Conservation (phyloP, 2,113 vertebrate species). For the Lophochroa leadbeateri region DNA sequence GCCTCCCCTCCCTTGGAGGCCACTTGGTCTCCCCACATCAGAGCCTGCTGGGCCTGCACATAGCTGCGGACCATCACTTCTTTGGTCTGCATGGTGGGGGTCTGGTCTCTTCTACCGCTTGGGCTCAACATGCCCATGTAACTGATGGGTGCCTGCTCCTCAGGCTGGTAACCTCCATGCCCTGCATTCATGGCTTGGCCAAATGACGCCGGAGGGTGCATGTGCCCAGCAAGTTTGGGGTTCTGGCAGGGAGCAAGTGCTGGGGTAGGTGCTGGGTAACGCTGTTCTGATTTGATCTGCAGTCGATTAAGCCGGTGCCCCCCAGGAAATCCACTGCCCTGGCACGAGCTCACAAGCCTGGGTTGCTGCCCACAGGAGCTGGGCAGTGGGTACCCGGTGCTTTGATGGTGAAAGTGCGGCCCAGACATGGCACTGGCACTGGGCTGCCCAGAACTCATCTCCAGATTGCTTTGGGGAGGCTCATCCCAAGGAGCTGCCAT, state of each 20-base stretch:
- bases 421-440: background rate
- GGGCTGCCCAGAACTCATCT: background rate
- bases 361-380: background rate
- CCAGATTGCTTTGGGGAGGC: background rate
- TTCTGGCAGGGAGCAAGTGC: slow-evolving; percentile 81
- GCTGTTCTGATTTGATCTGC: slow-evolving; percentile 91
- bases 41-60: slow-evolving; percentile 92
- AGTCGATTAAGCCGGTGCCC: slow-evolving; percentile 59
- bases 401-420: slow-evolving; percentile 60
- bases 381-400: slow-evolving; percentile 68
- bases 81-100: slow-evolving; percentile 87
- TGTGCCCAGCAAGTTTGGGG: slow-evolving; percentile 51
- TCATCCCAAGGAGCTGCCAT: slow-evolving; percentile 71
- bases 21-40: slow-evolving; percentile 88
- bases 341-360: background rate
- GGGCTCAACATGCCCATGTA: slow-evolving; percentile 63
- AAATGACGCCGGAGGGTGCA: slow-evolving; percentile 52
- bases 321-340: slow-evolving; percentile 41
- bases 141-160: slow-evolving; percentile 50
- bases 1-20: slow-evolving; percentile 12
- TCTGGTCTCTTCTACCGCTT: slow-evolving; percentile 69
- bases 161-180: slow-evolving; percentile 66
- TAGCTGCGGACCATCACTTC: slow-evolving; percentile 94
- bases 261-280: slow-evolving; percentile 77
- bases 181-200: slow-evolving; percentile 48